Evolutionary conservation across 2,797 vertebrate genomes (phyloP).

Genomic region (Malurus splendens): DNA sequence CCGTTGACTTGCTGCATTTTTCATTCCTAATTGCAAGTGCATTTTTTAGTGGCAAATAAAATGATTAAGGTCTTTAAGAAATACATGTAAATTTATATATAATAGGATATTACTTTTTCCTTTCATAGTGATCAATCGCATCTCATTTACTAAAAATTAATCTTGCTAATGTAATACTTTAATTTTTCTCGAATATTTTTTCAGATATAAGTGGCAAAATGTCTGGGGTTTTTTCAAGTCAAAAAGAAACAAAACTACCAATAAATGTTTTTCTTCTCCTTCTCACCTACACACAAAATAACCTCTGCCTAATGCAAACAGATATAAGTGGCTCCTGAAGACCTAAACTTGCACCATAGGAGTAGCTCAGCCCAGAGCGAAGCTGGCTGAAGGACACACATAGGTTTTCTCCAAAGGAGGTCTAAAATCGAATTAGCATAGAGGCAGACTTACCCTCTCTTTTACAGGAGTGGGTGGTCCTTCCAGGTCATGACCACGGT

Average conservation of each 20-base stretch:
- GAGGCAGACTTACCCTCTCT: constrained; percentile 25
- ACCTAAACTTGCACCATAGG: background rate
- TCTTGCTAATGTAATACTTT: background rate
- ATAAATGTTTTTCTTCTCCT: background rate
- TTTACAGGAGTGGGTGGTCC: constrained; percentile 64
- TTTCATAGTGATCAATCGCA: background rate
- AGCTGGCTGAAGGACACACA: background rate
- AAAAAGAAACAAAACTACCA: background rate
- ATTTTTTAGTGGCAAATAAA: background rate
- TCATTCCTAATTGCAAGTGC: constrained; percentile 35
- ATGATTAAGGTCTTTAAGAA: constrained; percentile 19
- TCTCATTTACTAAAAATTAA: constrained; percentile 16
- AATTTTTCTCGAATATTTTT: background rate
- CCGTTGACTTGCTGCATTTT: constrained; percentile 16
- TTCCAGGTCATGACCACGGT: constrained; percentile 49
- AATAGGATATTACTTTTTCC: constrained; percentile 12
- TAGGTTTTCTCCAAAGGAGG: constrained; percentile 46
- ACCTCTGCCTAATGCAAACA: background rate
- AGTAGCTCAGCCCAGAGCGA: background rate
- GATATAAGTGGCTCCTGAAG: background rate
- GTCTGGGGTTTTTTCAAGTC: background rate
- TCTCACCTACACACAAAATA: background rate
- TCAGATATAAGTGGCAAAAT: background rate
- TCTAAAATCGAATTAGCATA: constrained; percentile 26
- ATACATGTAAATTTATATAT: constrained; percentile 25